Conservation (phyloP, 2,797 vertebrate genomes). For the Prionace glauca region DNA sequence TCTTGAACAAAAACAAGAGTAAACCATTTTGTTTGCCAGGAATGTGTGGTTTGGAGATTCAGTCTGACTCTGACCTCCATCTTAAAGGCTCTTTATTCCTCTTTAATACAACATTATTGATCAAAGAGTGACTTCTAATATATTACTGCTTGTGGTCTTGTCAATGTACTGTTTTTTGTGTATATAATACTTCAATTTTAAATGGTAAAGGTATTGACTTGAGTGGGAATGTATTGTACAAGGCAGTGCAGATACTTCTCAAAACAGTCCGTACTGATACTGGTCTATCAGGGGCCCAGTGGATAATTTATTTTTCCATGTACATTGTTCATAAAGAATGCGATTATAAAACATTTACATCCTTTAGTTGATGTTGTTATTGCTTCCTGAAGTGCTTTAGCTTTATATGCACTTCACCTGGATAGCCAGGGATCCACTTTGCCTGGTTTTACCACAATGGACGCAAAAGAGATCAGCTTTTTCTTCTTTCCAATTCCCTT, state of each 20-base stretch:
- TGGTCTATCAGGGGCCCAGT: neutral
- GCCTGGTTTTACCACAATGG: neutral
- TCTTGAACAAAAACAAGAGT: neutral
- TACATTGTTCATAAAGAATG: neutral
- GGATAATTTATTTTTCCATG: neutral
- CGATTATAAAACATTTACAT: neutral
- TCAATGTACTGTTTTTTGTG: neutral
- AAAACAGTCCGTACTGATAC: neutral
- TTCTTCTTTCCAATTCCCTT: neutral
- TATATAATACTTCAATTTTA: conserved; percentile 21
- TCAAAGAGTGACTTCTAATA: neutral
- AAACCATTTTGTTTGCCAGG: neutral
- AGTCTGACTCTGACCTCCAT: neutral
- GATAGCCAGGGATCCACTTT: neutral
- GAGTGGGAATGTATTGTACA: neutral
- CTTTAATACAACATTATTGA: neutral
- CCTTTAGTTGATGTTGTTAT: neutral
- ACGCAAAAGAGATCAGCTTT: neutral
- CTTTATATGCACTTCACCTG: neutral
- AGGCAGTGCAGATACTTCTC: neutral
- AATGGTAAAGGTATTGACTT: neutral
- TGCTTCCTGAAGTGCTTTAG: neutral
- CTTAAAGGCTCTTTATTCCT: neutral
- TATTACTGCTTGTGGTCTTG: neutral
- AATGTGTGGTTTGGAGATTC: neutral